phyloP scores from a whole-genome alignment of 2,888 invertebrate species.

The Epsilonema sp. region DNA sequence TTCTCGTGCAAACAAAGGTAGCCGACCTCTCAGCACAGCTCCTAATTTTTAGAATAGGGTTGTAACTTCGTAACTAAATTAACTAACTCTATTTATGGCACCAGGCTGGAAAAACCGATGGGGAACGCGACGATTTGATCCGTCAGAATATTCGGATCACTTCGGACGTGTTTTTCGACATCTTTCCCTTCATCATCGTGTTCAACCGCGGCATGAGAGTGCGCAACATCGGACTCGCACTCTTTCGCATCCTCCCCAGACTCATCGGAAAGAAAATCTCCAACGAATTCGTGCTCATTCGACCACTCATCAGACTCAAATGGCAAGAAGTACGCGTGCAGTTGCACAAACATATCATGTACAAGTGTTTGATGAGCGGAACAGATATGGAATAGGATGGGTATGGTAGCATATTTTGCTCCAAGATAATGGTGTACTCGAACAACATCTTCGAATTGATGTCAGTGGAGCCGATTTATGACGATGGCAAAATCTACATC shows the following conservation, averaged over 20 bases:
- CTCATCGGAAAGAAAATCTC: constrained; percentile 69
- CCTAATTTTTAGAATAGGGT: too few species aligned
- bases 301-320: constrained; percentile 78
- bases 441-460: constrained; percentile 91
- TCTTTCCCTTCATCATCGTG: constrained; percentile 91
- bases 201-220: constrained; percentile 70
- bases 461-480: constrained; percentile 49
- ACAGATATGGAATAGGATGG: too few species aligned
- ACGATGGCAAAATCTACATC: constrained; percentile 13
- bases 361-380: too few species aligned
- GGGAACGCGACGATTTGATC: constrained; percentile 9
- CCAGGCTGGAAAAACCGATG: too few species aligned
- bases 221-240: constrained; percentile 65
- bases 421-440: constrained; percentile 76
- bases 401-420: too few species aligned
- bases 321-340: constrained; percentile 56
- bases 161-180: constrained; percentile 63
- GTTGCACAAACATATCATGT: too few species aligned
- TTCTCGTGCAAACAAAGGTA: too few species aligned
- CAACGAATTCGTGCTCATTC: constrained; percentile 69
- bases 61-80: too few species aligned
- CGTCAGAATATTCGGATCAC: constrained; percentile 17
- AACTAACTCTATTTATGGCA: too few species aligned
- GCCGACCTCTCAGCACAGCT: too few species aligned
- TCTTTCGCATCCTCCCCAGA: constrained; percentile 61